A percentile compares a stretch with the other conserved stretches of the same genome.
phyloP scores from a whole-genome alignment of 2,113 vertebrate species.

The Salvelinus namaycush region DNA sequence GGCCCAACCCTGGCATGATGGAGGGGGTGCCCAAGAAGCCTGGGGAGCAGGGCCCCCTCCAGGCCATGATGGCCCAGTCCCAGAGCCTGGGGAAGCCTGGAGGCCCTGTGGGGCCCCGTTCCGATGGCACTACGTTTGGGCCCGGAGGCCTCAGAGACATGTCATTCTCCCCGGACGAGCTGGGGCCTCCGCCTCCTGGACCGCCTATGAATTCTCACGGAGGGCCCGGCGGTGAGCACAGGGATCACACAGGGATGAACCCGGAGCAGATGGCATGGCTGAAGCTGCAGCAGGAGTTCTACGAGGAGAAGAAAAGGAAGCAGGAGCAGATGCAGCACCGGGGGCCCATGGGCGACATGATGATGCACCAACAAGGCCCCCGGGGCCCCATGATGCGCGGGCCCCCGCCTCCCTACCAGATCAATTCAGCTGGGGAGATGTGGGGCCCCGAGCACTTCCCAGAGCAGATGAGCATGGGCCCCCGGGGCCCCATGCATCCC shows the following conservation, averaged over 20 bases:
- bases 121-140: constrained; percentile 81
- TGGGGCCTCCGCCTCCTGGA: constrained; percentile 71
- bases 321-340: constrained; percentile 86
- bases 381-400: constrained; percentile 79
- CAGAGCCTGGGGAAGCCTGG: constrained; percentile 83
- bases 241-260: constrained; percentile 81
- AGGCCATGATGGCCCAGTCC: constrained; percentile 89
- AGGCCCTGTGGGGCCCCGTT: constrained; percentile 72
- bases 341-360: constrained; percentile 85
- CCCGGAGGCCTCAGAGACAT: constrained; percentile 84
- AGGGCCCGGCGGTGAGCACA: constrained; percentile 77
- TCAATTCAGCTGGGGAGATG: constrained; percentile 83
- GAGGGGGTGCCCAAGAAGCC: constrained; percentile 83
- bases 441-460: constrained; percentile 82
- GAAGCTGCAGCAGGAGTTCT: constrained; percentile 89
- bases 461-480: constrained; percentile 83
- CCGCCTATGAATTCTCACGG: constrained; percentile 82
- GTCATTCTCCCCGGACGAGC: constrained; percentile 85
- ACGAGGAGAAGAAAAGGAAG: constrained; percentile 87
- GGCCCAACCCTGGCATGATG: constrained; percentile 75
- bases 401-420: constrained; percentile 86
- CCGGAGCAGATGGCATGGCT: constrained; percentile 89
- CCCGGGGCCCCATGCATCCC: constrained; percentile 78
- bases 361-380: constrained; percentile 85
- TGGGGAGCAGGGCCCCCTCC: constrained; percentile 80